A percentile compares a stretch with the other conserved stretches of the same genome.
phyloP scores from a whole-genome alignment of 2,888 invertebrate genomes.

The Meloe dianella region DNA sequence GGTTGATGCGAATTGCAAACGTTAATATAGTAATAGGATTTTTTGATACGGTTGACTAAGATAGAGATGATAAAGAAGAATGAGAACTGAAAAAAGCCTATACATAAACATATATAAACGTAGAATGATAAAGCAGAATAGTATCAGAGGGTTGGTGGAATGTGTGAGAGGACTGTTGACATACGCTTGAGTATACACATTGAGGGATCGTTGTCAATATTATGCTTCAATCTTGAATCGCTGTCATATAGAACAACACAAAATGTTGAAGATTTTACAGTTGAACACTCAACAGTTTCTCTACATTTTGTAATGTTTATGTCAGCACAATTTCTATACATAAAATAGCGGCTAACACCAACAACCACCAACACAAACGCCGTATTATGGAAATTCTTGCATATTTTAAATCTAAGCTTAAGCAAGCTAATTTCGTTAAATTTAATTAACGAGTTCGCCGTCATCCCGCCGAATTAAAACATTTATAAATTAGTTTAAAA shows the following conservation, averaged over 20 bases:
- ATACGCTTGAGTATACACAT: constrained; percentile 45
- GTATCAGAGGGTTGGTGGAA: constrained; percentile 19
- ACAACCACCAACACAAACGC: constrained; percentile 17
- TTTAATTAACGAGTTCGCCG: constrained; percentile 33
- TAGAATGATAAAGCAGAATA: constrained; percentile 29
- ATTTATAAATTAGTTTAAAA: constrained; percentile 27
- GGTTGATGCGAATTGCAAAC: constrained; percentile 13
- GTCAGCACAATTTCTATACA: constrained; percentile 32
- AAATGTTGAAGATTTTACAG: constrained; percentile 45
- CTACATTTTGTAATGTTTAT: constrained; percentile 34
- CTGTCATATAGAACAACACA: constrained; percentile 40
- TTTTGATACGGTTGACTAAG: constrained; percentile 16
- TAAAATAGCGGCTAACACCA: neutral
- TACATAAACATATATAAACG: neutral
- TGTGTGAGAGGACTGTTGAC: constrained; percentile 43
- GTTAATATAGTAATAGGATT: constrained; percentile 33
- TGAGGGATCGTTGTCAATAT: constrained; percentile 51
- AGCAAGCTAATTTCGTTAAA: constrained; percentile 32
- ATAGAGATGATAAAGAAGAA: constrained; percentile 2
- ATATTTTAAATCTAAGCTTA: constrained; percentile 31
- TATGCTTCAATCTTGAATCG: constrained; percentile 51
- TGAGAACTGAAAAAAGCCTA: constrained; percentile 15
- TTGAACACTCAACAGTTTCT: constrained; percentile 36
- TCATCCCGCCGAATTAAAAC: constrained; percentile 30
- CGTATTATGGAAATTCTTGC: constrained; percentile 34